Base-by-base conservation (phyloP, 1,140 invertebrate species). In the Hetaerina americana region DNA sequence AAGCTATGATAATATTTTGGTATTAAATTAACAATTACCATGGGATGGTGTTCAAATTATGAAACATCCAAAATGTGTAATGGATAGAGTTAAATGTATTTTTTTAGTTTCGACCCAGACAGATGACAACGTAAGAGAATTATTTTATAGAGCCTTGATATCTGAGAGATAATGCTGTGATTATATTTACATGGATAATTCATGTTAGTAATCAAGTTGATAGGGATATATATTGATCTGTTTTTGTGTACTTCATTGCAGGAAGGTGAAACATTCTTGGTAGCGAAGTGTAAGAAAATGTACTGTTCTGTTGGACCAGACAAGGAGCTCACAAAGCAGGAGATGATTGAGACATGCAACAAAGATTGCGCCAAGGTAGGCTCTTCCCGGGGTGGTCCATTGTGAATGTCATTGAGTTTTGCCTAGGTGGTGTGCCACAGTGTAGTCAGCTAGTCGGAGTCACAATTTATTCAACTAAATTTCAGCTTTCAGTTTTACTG, bases 241-340 rank as follows among this genome's bases (percentile, higher is more conserved):
- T 84, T 1, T 90, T 89, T 74, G 70, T 78, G 10, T 72, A 73
- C 66, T 81, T 81, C 74, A 74, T 85, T 85, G 66, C 82, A 86
- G 73, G 83, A 78, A 10, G 88, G 86, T 86, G 80, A 79, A 29
- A 85, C 85, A 28, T 74, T 77, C 0, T 12, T 57, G 15, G 79
- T 84, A 10, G 82, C 85, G 74, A 83, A 85, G 25, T 91, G 90
- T 77, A 82, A 85, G 66, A 86, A 84, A 68, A 79, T 86, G 68
- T 82, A 82, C 6, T 92, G 90, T 74, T 75, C 79, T 0, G 78
- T 82, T 66, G 84, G 82, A 66, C 74, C 75, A 12, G 78, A 80
- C 40, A 83, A 83, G n/a, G 77, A 81, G 12, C 77, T 87, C 0
- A 77, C 82, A 6, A 83, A 86, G 49, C 76, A 80, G 22, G 83